Conservation (phyloP, 2,113 vertebrate species). For the Oenanthe melanoleuca region DNA sequence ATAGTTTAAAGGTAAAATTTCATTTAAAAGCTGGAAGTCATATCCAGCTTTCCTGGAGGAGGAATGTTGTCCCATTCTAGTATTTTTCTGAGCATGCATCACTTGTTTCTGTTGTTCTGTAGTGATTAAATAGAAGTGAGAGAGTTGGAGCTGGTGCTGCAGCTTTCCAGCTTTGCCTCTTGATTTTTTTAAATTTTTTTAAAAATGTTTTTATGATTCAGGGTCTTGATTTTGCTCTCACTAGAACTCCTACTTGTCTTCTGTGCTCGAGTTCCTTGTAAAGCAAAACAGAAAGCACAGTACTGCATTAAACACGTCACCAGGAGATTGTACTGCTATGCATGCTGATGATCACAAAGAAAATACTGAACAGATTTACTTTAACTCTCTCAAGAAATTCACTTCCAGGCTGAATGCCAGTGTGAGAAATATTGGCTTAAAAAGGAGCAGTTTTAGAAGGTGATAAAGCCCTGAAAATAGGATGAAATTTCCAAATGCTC, state of each 20-base stretch:
- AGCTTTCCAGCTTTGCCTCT: neutral
- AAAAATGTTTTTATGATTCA: neutral
- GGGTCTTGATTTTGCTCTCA: neutral
- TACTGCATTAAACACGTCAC: neutral
- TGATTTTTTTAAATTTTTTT: neutral
- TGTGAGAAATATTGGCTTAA: neutral
- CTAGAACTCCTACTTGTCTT: neutral
- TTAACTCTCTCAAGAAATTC: neutral
- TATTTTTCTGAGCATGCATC: neutral
- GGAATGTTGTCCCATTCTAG: neutral
- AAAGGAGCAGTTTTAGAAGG: constrained; percentile 27
- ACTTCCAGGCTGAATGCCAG: constrained; percentile 21
- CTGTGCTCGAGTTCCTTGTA: neutral
- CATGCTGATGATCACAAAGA: neutral
- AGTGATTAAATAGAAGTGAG: neutral
- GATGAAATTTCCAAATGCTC: constrained; percentile 6
- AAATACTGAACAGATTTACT: neutral
- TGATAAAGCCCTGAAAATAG: constrained; percentile 1
- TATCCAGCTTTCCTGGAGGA: neutral
- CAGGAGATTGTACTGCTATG: neutral
- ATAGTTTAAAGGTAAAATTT: neutral
- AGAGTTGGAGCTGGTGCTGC: neutral
- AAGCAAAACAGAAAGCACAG: neutral
- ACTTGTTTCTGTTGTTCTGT: neutral
- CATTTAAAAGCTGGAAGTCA: neutral